phyloP scores from a whole-genome alignment of 2,113 vertebrate species.

The Pachypanchax playfairii region DNA sequence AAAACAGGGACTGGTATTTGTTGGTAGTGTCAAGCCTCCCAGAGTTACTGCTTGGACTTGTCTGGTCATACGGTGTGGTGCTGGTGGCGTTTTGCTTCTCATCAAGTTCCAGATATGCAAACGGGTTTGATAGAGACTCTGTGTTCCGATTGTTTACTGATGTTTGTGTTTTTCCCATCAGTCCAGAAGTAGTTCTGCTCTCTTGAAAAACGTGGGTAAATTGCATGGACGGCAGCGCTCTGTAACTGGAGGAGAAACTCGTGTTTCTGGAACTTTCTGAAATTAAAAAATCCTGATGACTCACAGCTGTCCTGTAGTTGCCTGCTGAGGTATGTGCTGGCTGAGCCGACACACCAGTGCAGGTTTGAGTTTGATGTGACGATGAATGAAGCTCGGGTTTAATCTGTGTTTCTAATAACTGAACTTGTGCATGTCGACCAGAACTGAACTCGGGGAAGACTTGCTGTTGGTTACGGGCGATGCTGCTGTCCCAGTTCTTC shows the following conservation, averaged over 20 bases:
- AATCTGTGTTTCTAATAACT: neutral
- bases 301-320: neutral
- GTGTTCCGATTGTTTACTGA: neutral
- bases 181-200: neutral
- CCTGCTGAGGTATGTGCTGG: neutral
- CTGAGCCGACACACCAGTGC: neutral
- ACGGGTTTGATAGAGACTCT: slow-evolving; percentile 3
- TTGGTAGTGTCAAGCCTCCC: slow-evolving; percentile 16
- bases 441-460: neutral
- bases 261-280: neutral
- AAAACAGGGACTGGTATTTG: slow-evolving; percentile 42
- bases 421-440: neutral
- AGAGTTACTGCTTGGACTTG: slow-evolving; percentile 2
- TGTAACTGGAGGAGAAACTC: slow-evolving; percentile 2
- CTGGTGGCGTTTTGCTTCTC: slow-evolving; percentile 1
- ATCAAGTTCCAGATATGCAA: neutral
- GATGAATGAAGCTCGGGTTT: neutral
- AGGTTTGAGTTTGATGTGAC: slow-evolving; percentile 9
- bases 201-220: neutral
- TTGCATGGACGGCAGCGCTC: neutral
- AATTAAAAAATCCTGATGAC: neutral
- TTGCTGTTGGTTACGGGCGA: slow-evolving; percentile 13
- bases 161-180: neutral
- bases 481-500: slow-evolving; percentile 33
- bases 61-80: neutral